Evolutionary conservation across 2,888 invertebrate species (phyloP).

Genomic region (Lasioglossum calceatum): DNA sequence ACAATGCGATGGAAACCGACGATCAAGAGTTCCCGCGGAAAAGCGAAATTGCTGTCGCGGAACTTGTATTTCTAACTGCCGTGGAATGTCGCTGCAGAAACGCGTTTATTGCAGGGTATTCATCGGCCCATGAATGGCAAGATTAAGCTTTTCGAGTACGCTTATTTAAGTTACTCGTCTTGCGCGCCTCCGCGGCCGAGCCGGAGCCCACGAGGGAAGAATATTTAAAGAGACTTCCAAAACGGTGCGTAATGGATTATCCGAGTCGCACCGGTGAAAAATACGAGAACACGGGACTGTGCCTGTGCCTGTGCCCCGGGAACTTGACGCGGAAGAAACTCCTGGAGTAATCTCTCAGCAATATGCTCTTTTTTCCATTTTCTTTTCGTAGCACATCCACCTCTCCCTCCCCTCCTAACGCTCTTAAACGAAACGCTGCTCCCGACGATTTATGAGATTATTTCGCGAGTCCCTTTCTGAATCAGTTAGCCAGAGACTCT

Average conservation of each 20-base stretch:
- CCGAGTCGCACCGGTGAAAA: conserved; percentile 28
- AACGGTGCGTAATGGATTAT: conserved; percentile 34
- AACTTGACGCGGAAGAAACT: conserved; percentile 20
- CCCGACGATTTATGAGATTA: conserved; percentile 11
- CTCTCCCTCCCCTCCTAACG: too few relatives aligned
- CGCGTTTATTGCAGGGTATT: conserved; percentile 60
- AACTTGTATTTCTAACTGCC: conserved; percentile 55
- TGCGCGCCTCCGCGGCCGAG: conserved; percentile 26
- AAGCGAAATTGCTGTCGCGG: conserved; percentile 43
- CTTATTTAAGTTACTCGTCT: conserved; percentile 58
- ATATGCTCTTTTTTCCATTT: conserved; percentile 1
- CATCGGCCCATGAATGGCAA: conserved; percentile 59
- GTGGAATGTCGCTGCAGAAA: conserved; percentile 42
- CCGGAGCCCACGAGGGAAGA: conserved; percentile 42
- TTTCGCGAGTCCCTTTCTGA: neutral
- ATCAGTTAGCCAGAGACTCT: neutral
- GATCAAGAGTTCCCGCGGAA: conserved; percentile 29
- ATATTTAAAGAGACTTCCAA: conserved; percentile 46
- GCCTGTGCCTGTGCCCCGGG: neutral
- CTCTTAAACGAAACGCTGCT: conserved; percentile 3
- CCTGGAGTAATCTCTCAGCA: conserved; percentile 1
- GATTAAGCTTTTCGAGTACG: conserved; percentile 58
- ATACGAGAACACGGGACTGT: conserved; percentile 3
- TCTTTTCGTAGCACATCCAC: too few relatives aligned
- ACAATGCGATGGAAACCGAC: conserved; percentile 29